Conservation (phyloP, 2,888 invertebrate species). For the Deilephila porcellus region DNA sequence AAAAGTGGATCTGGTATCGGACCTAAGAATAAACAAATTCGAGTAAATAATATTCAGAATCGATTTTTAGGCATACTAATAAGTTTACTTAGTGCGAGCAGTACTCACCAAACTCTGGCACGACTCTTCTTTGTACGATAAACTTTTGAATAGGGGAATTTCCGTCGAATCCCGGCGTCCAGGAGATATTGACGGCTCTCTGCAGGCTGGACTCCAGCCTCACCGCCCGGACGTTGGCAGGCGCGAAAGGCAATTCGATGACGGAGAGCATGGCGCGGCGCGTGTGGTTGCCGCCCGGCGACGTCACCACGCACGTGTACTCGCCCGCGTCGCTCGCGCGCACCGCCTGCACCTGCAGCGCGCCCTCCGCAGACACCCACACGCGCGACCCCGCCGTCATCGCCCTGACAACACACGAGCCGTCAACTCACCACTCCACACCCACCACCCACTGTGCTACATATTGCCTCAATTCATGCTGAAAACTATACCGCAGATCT, state of each 20-base stretch:
- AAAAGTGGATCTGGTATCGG: conserved; percentile 93
- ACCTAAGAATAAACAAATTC: conserved; percentile 76
- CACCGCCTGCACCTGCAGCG: conserved; percentile 94
- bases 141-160: conserved; percentile 97
- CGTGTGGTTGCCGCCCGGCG: conserved; percentile 96
- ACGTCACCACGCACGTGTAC: conserved; percentile 95
- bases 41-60: neutral
- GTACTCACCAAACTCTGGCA: conserved; percentile 90
- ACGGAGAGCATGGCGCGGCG: conserved; percentile 91
- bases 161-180: conserved; percentile 98
- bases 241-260: conserved; percentile 97
- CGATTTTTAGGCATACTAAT: neutral
- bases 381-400: conserved; percentile 88
- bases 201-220: conserved; percentile 87
- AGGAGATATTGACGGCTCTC: conserved; percentile 94
- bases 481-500: neutral
- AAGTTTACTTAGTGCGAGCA: conserved; percentile 53
- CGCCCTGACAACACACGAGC: conserved; percentile 54
- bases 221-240: conserved; percentile 92
- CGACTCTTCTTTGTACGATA: conserved; percentile 95
- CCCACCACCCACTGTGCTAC: neutral
- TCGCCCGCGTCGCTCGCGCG: conserved; percentile 96
- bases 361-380: conserved; percentile 91
- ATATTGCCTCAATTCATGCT: conserved; percentile 14
- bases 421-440: neutral